Conservation (phyloP, 2,113 vertebrate genomes). For the Neofelis nebulosa region DNA sequence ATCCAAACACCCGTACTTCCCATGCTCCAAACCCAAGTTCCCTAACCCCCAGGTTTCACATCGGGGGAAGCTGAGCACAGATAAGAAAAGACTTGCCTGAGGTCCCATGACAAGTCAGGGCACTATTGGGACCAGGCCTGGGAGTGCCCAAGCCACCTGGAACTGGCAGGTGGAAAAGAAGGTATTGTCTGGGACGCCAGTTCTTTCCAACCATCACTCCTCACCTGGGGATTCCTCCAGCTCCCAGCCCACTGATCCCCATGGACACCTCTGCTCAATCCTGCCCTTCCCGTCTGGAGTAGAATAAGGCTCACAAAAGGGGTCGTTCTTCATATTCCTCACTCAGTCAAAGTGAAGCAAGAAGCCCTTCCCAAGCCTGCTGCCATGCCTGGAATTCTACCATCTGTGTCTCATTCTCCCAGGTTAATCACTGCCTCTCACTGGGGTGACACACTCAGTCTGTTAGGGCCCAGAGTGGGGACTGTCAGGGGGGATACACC, state of each 20-base stretch:
- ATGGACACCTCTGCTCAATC: neutral
- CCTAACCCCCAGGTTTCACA: neutral
- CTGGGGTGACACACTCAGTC: no score
- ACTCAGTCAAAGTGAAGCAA: neutral
- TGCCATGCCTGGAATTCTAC: neutral
- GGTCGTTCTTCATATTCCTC: neutral
- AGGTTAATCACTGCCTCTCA: neutral
- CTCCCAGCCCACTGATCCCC: neutral
- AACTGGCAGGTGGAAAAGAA: neutral
- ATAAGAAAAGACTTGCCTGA: neutral
- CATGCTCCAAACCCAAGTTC: neutral
- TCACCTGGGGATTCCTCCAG: neutral
- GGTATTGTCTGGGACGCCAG: neutral
- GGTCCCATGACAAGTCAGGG: neutral
- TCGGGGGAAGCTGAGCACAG: neutral
- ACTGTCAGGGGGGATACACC: neutral
- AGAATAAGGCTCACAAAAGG: neutral
- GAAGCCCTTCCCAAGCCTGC: neutral
- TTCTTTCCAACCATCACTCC: neutral
- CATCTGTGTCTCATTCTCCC: neutral
- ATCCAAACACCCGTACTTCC: neutral
- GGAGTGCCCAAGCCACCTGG: neutral
- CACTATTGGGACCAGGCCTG: neutral
- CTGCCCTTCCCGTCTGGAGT: neutral
- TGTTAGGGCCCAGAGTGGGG: neutral